phyloP scores from a whole-genome alignment of 1,140 invertebrate species.

The Hesperophylax magnus region DNA sequence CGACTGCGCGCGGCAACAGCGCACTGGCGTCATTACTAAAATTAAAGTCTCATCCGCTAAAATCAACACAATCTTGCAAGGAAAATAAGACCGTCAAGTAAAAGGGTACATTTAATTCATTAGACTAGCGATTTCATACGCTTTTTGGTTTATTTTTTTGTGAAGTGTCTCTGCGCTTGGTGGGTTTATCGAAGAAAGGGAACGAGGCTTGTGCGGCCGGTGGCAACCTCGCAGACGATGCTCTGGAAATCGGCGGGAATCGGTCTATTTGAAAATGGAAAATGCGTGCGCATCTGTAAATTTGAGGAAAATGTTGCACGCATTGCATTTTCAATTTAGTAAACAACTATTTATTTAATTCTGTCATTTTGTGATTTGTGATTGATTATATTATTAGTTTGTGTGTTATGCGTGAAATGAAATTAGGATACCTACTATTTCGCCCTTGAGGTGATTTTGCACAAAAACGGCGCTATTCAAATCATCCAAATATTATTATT shows the following conservation, averaged over 20 bases:
- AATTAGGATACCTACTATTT: no score
- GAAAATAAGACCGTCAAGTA: background rate
- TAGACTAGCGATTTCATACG: background rate
- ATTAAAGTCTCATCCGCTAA: conserved; percentile 34
- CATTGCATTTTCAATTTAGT: background rate
- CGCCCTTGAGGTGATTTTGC: no score
- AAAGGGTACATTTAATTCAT: background rate
- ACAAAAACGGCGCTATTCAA: no score
- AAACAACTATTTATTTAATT: no score
- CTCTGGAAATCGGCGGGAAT: conserved; percentile 33
- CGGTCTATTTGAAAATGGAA: conserved; percentile 29
- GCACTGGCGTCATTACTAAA: conserved; percentile 54
- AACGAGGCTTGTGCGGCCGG: conserved; percentile 23
- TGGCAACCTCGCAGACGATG: conserved; percentile 16
- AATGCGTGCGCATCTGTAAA: conserved; percentile 22
- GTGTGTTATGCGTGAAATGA: no score
- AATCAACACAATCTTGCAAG: background rate
- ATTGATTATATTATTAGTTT: no score
- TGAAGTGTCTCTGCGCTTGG: background rate
- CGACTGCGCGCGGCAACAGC: conserved; percentile 39
- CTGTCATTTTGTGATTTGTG: no score
- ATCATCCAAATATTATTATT: no score
- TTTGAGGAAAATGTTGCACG: background rate
- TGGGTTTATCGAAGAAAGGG: background rate
- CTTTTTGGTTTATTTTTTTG: no score